Conservation (phyloP, 1,140 invertebrate species). For the Pogonus chalceus region DNA sequence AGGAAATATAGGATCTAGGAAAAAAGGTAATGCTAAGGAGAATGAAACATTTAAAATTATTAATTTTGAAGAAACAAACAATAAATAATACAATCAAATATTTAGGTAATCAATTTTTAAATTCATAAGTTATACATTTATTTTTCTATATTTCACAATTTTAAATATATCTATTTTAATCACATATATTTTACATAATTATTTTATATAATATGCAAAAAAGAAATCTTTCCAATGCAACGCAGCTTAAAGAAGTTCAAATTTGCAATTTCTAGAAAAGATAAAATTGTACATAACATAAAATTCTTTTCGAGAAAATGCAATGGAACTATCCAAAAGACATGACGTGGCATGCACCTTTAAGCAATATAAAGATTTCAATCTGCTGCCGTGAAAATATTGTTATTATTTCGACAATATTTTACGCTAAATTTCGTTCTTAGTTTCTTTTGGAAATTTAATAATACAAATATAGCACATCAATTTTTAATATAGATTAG, state of each 20-base stretch:
- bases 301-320: not conserved
- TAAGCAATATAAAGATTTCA: not conserved
- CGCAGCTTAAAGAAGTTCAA: not conserved
- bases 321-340: not conserved
- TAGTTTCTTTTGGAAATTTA: not conserved
- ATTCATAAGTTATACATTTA: constrained; percentile 3
- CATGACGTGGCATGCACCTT: not conserved
- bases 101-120: not conserved
- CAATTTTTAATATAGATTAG: constrained; percentile 16
- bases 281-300: not conserved
- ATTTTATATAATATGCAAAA: constrained; percentile 1
- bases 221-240: not conserved
- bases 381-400: not conserved
- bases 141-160: constrained; percentile 2
- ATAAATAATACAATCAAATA: constrained; percentile 1
- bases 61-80: too few relatives aligned
- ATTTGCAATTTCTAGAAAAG: not conserved
- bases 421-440: not conserved
- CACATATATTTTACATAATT: not conserved
- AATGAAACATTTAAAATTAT: too few relatives aligned
- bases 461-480: constrained; percentile 17
- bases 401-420: not conserved
- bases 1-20: too few relatives aligned
- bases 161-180: constrained; percentile 5
- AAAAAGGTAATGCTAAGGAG: too few relatives aligned